Evolutionary conservation across 2,797 vertebrate genomes (phyloP).

Genomic region (Loris lydekkerianus): DNA sequence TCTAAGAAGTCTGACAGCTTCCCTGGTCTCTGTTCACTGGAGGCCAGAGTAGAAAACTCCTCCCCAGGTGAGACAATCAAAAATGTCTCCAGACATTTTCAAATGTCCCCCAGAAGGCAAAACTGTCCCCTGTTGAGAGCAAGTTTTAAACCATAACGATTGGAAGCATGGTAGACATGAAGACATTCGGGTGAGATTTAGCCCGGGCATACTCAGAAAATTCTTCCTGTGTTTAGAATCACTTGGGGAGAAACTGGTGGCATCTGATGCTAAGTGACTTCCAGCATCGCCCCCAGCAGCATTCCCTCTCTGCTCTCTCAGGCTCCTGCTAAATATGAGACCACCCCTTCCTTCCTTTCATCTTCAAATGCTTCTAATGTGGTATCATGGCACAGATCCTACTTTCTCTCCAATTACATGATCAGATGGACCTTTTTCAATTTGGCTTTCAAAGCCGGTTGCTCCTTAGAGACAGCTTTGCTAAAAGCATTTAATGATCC

Average conservation of each 20-base stretch:
- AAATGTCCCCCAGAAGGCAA: background rate
- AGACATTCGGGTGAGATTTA: background rate
- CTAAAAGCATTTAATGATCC: constrained; percentile 84
- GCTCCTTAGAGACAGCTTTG: constrained; percentile 81
- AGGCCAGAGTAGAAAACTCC: background rate
- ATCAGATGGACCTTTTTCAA: constrained; percentile 86
- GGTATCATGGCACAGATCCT: constrained; percentile 82
- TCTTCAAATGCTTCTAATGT: constrained; percentile 83
- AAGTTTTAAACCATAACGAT: background rate
- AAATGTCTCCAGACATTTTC: constrained; percentile 24
- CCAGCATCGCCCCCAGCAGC: constrained; percentile 21
- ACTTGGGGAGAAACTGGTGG: background rate
- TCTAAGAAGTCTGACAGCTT: background rate
- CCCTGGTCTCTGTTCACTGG: background rate
- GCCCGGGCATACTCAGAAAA: background rate
- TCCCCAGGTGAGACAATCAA: background rate
- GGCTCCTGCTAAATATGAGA: constrained; percentile 76
- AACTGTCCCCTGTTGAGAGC: background rate
- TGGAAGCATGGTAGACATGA: background rate
- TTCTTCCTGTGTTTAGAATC: background rate
- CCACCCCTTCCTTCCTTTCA: constrained; percentile 79
- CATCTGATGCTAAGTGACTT: constrained; percentile 51
- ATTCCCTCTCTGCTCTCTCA: constrained; percentile 32
- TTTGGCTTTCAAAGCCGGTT: constrained; percentile 81
- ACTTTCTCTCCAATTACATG: constrained; percentile 83